These are phyloP conservation scores for Bufo gargarizans DNA, from an alignment of 2,113 vertebrate genomes.

Conservation along the genomic window DNA sequence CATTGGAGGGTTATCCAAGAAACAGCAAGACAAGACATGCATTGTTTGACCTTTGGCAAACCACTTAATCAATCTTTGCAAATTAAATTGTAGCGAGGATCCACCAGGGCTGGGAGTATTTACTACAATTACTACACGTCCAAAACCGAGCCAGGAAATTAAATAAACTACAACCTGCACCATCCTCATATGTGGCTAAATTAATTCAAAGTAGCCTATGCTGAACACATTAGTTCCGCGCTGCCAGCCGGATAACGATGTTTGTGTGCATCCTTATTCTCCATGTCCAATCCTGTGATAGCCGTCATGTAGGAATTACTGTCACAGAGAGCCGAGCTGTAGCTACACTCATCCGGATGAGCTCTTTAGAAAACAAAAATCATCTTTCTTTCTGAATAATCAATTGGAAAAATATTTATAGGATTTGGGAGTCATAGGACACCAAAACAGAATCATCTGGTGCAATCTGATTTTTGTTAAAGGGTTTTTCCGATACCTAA, in stretches of 20 bases:
- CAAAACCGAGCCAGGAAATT: not conserved
- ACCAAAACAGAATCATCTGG: too few species aligned
- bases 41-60: conserved; percentile 54
- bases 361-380: not conserved
- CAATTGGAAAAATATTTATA: too few species aligned
- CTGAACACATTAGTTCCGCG: not conserved
- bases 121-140: not conserved
- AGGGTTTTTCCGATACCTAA: too few species aligned
- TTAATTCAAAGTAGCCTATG: not conserved
- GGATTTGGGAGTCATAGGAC: too few species aligned
- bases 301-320: not conserved
- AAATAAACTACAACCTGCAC: not conserved
- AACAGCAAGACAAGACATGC: conserved; percentile 54
- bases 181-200: not conserved
- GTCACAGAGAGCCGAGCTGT: not conserved
- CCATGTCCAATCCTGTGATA: not conserved
- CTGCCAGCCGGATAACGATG: not conserved
- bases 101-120: not conserved
- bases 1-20: conserved; percentile 44
- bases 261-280: not conserved
- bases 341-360: not conserved
- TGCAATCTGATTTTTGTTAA: too few species aligned
- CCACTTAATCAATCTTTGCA: conserved; percentile 45
- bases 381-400: too few species aligned
- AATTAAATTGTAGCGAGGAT: conserved; percentile 46